Evolutionary conservation across 92 coral and sea anemone genomes (phyloP), one percentile per base, ranked within the genome.

Genomic region (Porites cylindrica): DNA sequence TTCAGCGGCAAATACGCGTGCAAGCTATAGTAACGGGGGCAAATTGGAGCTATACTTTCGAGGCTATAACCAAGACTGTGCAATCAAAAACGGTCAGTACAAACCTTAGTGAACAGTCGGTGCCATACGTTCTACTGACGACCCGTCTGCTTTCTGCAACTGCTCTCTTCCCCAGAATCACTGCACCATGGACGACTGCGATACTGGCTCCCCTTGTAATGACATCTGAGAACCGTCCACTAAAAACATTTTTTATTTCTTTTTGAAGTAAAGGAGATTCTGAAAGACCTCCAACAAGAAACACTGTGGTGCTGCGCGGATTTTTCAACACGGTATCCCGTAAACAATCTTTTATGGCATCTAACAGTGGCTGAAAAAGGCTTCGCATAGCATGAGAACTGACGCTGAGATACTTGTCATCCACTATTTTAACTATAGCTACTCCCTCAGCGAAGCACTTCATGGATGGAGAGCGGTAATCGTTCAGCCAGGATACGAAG

Each of bases 401-500:
- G 58, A 78, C 8, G 8, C 72, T 61, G 13, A 78, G 82, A 43
- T 61, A 61, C 58, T 63, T 32, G 17, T 78, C 70, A 32, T 16
- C 24, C 32, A 61, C 0, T 17, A 78, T 63, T 63, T 18, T 47
- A n/a, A 78, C 56, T 1, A n/a, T 47, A n/a, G 63, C 56, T 1
- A n/a, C 82, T 43, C 82, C 82, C 4, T 18, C 59, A 9, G 10
- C 71, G 12, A 61, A 78, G 17, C 32, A 29, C 32, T 78, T 78
- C 71, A 78, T 23, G 58, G 71, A 19, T 61, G 82, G 82, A 62
- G 32, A 17, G 17, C 56, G 60, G 63, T 61, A 78, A 78, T 78
- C 82, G 17, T 78, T 78, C 43, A 78, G 38, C 56, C 58, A 78
- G 59, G 70, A n/a, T 6, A 78, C 82, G 52, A 78, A 78, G 47